Conservation (phyloP, 1,140 invertebrate species). For the Agrypnia vestita region DNA sequence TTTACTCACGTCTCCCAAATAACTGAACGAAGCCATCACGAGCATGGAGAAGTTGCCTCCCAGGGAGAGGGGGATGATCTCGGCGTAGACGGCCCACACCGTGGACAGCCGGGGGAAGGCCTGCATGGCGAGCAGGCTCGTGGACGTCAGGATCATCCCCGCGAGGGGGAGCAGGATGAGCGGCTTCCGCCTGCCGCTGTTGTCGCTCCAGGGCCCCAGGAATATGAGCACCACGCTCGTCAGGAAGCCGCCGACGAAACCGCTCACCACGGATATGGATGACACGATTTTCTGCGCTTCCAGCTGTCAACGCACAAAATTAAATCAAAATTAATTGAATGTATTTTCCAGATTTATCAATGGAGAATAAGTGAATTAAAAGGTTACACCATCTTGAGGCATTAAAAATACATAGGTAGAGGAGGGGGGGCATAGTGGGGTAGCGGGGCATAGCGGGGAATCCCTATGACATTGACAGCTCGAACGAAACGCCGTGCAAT, state of each 20-base stretch:
- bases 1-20: constrained; percentile 58
- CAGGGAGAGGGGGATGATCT: constrained; percentile 69
- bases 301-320: constrained; percentile 60
- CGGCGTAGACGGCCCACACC: constrained; percentile 66
- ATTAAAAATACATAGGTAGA: too few relatives aligned
- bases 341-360: too few relatives aligned
- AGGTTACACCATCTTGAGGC: too few relatives aligned
- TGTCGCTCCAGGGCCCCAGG: constrained; percentile 71
- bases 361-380: too few relatives aligned
- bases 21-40: constrained; percentile 51
- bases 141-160: constrained; percentile 68
- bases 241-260: constrained; percentile 67
- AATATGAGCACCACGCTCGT: constrained; percentile 67
- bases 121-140: constrained; percentile 65
- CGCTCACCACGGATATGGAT: constrained; percentile 66
- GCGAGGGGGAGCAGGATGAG: constrained; percentile 67
- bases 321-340: too few relatives aligned
- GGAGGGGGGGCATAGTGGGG: too few relatives aligned
- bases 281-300: constrained; percentile 68
- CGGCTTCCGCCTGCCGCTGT: constrained; percentile 69
- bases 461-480: too few relatives aligned
- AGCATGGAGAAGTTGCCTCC: constrained; percentile 67
- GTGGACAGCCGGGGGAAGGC: constrained; percentile 67
- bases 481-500: too few relatives aligned
- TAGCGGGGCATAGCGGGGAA: too few relatives aligned